A percentile compares a stretch with the other conserved stretches of the same genome.
These are phyloP conservation scores for Microhierax caerulescens DNA, from an alignment of 2,797 vertebrate species.

Conservation along the genomic window DNA sequence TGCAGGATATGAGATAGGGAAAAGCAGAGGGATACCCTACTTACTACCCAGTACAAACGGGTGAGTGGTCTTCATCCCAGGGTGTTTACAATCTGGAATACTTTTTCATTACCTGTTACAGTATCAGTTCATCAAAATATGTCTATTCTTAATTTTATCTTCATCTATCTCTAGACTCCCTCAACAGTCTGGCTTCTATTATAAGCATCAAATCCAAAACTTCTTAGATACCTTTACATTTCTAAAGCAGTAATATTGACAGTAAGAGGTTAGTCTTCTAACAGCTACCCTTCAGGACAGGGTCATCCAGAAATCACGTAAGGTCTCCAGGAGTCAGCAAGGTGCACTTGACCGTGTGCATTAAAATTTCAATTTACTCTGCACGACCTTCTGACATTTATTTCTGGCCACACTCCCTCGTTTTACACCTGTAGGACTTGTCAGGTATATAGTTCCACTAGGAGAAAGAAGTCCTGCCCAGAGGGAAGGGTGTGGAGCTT, in stretches of 20 bases:
- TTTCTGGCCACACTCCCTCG: background rate
- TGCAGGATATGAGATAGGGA: background rate
- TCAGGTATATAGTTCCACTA: background rate
- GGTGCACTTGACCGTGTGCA: background rate
- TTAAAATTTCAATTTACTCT: background rate
- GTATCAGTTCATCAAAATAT: background rate
- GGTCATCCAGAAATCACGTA: background rate
- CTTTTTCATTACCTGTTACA: background rate
- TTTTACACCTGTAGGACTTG: background rate
- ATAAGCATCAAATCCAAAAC: background rate
- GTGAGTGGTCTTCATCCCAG: background rate
- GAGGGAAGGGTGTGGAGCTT: background rate
- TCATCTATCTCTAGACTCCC: background rate
- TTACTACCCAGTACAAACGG: background rate
- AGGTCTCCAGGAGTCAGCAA: background rate
- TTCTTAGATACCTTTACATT: background rate
- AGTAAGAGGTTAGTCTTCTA: background rate
- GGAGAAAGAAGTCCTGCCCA: background rate
- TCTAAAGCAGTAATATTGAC: background rate
- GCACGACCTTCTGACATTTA: accelerated
- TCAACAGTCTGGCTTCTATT: background rate
- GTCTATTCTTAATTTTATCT: background rate
- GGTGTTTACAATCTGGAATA: background rate
- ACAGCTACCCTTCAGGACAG: background rate
- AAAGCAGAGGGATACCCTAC: background rate